phyloP scores from a whole-genome alignment of 2,888 invertebrate species.

The Seladonia tumulorum region DNA sequence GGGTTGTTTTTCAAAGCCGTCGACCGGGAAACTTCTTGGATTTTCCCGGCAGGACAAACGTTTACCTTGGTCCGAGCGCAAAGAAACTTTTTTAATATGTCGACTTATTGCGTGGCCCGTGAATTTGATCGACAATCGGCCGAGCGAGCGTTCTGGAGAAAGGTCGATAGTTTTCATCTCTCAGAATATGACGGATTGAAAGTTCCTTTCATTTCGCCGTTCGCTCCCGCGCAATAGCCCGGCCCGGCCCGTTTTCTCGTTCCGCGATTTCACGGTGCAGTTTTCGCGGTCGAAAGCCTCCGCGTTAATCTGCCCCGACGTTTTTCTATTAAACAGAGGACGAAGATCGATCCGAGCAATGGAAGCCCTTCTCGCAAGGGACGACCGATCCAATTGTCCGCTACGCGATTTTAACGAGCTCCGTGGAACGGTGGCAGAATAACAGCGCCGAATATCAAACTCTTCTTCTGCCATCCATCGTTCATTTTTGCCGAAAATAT shows the following conservation, averaged over 20 bases:
- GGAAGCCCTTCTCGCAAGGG: not conserved
- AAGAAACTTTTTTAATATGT: slow-evolving; percentile 53
- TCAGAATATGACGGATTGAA: slow-evolving; percentile 52
- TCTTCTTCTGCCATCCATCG: not conserved
- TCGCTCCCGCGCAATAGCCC: slow-evolving; percentile 34
- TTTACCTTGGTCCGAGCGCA: not conserved
- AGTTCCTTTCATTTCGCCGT: slow-evolving; percentile 40
- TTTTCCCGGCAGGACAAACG: not conserved
- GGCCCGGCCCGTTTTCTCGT: not conserved
- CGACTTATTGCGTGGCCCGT: not conserved
- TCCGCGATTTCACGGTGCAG: slow-evolving; percentile 30
- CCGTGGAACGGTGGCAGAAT: not conserved
- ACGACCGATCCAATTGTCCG: not conserved
- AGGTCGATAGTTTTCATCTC: slow-evolving; percentile 47
- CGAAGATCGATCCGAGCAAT: slow-evolving; percentile 21
- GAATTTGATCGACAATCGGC: slow-evolving; percentile 31
- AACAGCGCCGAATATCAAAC: not conserved
- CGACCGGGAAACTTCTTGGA: not conserved
- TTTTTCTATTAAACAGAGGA: slow-evolving; percentile 36
- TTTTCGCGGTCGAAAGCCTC: slow-evolving; percentile 25
- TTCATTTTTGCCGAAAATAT: not conserved
- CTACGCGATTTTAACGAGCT: not conserved
- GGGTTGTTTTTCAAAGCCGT: not conserved
- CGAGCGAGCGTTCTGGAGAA: not conserved
- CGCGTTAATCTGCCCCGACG: slow-evolving; percentile 40